These are phyloP conservation scores for Ictalurus punctatus DNA, from an alignment of 2,113 vertebrate genomes.

Conservation along the genomic window DNA sequence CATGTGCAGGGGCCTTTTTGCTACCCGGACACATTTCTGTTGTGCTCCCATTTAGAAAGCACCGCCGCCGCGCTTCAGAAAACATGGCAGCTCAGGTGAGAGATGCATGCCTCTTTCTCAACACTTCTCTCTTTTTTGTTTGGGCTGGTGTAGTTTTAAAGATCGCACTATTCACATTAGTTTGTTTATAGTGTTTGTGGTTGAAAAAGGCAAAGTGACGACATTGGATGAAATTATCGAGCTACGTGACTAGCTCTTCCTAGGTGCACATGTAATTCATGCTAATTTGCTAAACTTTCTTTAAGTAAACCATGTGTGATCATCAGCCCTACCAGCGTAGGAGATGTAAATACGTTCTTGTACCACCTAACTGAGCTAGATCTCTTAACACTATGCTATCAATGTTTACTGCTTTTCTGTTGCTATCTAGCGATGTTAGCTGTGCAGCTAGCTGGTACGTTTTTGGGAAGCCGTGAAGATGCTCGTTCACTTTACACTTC, in stretches of 20 bases:
- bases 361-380: background rate
- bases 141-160: background rate
- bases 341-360: background rate
- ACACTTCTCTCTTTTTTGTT: background rate
- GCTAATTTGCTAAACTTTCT: background rate
- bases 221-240: background rate
- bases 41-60: constrained; percentile 57
- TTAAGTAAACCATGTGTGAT: background rate
- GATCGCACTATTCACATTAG: no score
- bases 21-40: constrained; percentile 62
- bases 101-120: background rate
- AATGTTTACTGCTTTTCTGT: background rate
- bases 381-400: background rate
- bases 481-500: background rate
- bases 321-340: fast-evolving
- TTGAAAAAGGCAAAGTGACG: background rate
- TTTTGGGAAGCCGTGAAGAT: background rate
- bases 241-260: background rate
- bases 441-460: background rate
- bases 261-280: constrained; percentile 6
- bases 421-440: background rate
- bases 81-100: constrained; percentile 69
- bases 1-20: constrained; percentile 30
- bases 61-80: constrained; percentile 60
- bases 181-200: background rate